These are phyloP conservation scores for Thripadectes ignobilis DNA, from an alignment of 2,797 vertebrate genomes.

Conservation along the genomic window DNA sequence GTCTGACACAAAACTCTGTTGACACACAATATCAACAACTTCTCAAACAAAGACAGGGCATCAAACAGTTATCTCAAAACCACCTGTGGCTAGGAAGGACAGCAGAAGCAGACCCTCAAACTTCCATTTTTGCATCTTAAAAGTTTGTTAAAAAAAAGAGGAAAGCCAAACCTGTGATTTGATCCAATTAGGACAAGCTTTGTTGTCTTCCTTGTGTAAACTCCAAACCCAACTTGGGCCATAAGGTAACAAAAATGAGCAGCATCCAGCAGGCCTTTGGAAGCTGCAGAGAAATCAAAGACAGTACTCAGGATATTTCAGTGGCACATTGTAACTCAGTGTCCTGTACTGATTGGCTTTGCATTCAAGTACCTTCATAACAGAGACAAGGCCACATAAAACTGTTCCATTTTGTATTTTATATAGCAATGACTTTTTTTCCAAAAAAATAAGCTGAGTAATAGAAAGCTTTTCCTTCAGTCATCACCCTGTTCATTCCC, in stretches of 20 bases:
- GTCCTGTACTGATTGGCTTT: neutral
- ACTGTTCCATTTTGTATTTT: neutral
- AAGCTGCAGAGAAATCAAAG: constrained; percentile 75
- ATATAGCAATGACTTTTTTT: neutral
- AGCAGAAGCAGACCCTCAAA: neutral
- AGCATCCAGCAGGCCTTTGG: constrained; percentile 91
- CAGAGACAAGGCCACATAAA: neutral
- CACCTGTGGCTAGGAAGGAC: neutral
- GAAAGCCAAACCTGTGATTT: constrained; percentile 88
- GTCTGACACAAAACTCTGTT: neutral
- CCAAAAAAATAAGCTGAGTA: neutral
- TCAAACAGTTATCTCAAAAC: neutral
- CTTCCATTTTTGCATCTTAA: neutral
- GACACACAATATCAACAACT: neutral
- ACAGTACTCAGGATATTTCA: neutral
- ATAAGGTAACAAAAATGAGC: constrained; percentile 98
- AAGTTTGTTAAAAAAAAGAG: neutral
- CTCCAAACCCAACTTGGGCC: constrained; percentile 92
- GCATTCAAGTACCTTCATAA: neutral
- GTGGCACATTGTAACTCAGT: neutral
- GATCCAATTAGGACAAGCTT: constrained; percentile 94
- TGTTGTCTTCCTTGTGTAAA: constrained; percentile 92
- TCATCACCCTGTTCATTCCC: neutral
- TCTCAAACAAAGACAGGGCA: neutral
- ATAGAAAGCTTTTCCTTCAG: neutral